These are phyloP conservation scores for Ganaspis sp. DNA, from an alignment of 1,140 invertebrate genomes.

Conservation along the genomic window DNA sequence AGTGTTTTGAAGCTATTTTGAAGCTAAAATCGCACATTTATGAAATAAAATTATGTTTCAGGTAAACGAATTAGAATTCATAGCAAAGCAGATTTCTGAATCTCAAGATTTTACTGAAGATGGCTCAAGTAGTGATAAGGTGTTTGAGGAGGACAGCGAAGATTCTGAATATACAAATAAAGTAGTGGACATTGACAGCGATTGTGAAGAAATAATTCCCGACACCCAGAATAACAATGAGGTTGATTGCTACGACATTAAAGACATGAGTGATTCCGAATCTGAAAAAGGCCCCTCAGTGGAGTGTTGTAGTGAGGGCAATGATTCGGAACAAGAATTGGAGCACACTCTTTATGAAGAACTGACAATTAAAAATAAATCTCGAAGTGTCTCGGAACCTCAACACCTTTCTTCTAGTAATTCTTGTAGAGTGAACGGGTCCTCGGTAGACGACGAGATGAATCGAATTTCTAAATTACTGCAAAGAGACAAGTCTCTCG, in stretches of 20 bases:
- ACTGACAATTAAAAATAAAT: slow-evolving; percentile 35
- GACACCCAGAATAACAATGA: slow-evolving; percentile 41
- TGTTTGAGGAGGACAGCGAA: slow-evolving; percentile 41
- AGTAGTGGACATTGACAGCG: slow-evolving; percentile 37
- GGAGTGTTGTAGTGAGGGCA: slow-evolving; percentile 15
- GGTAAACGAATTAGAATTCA: slow-evolving; percentile 74
- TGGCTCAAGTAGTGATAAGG: slow-evolving; percentile 40
- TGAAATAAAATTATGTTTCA: slow-evolving; percentile 48
- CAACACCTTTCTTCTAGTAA: not conserved
- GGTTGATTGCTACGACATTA: slow-evolving; percentile 25
- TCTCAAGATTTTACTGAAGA: slow-evolving; percentile 47
- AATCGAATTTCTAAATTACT: slow-evolving; percentile 24
- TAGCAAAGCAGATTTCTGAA: slow-evolving; percentile 65
- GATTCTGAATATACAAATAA: slow-evolving; percentile 43
- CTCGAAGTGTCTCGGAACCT: slow-evolving; percentile 3
- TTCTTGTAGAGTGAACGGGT: not conserved
- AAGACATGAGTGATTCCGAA: slow-evolving; percentile 36
- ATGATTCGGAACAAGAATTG: slow-evolving; percentile 49
- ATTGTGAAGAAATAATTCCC: slow-evolving; percentile 34
- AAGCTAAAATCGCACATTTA: too few relatives aligned
- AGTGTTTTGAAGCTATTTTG: too few relatives aligned
- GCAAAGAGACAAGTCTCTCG: slow-evolving; percentile 4
- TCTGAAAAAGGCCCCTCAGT: slow-evolving; percentile 32
- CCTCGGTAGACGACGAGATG: not conserved
- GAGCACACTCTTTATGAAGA: slow-evolving; percentile 56